phyloP scores from a whole-genome alignment of 2,888 invertebrate genomes.

The Pheosia tremula region DNA sequence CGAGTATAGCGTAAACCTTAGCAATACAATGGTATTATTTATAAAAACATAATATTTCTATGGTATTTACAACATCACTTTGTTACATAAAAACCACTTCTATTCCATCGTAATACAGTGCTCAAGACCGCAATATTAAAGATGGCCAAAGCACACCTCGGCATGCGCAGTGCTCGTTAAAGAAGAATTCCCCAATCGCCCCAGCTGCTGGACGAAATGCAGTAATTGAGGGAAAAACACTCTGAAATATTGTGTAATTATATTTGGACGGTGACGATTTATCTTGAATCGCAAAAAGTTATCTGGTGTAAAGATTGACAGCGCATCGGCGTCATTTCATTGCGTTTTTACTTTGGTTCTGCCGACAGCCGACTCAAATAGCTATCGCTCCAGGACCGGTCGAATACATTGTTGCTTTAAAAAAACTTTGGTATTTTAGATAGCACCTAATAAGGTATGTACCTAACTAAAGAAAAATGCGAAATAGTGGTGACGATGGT shows the following conservation, averaged over 20 bases:
- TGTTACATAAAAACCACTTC: conserved; percentile 13
- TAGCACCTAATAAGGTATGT: neutral
- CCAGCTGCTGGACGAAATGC: conserved; percentile 65
- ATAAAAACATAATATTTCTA: neutral
- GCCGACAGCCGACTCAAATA: conserved; percentile 31
- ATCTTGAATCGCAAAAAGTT: conserved; percentile 53
- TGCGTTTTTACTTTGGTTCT: conserved; percentile 25
- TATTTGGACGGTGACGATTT: conserved; percentile 61
- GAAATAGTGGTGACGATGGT: no score
- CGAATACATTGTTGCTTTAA: neutral
- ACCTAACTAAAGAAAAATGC: no score
- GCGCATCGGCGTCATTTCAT: conserved; percentile 40
- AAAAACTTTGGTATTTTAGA: neutral
- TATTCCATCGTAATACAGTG: conserved; percentile 11
- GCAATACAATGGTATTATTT: neutral
- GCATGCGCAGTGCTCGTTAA: conserved; percentile 58
- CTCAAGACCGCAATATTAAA: conserved; percentile 7
- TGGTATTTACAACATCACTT: neutral
- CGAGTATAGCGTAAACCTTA: neutral
- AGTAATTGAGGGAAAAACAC: conserved; percentile 76
- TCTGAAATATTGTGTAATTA: conserved; percentile 75
- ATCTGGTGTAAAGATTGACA: conserved; percentile 58
- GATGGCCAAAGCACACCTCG: conserved; percentile 25
- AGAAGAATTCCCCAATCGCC: conserved; percentile 65
- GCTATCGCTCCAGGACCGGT: conserved; percentile 21